Evolutionary conservation across 2,888 invertebrate genomes (phyloP), one percentile per base, ranked within the genome.

Genomic region (Chloroclysta siterata): DNA sequence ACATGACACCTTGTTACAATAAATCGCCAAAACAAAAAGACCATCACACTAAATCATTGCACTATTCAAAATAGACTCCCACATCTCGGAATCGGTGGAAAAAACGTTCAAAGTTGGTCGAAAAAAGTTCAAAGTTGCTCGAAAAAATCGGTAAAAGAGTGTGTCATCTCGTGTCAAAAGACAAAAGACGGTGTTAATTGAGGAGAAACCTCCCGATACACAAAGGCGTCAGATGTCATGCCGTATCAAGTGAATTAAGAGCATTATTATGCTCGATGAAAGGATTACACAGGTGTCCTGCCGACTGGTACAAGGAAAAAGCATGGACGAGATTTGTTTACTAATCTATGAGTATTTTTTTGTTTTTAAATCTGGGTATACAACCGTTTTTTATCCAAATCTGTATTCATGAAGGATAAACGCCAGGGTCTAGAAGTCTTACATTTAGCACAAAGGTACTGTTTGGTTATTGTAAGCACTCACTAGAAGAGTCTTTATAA

Each of bases 231-330:
- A 88, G 87, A 87, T 90, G 93, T 91, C 93, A 91, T 85, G 91
- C 87, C 84, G 82, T 90, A 92, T 92, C 92, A 92, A 87, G 83
- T 78, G 88, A 88, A 93, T 93, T 93, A 92, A 90, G 87, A 87
- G 81, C 83, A 89, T 87, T 51, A 93, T 92, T 92, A 92, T 93
- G 75, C 78, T 74, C 78, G 85, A 80, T 90, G 90, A 90, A 91
- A 89, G 90, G 92, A 87, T 92, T 91, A 91, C 90, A 93, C 92
- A 93, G 92, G 92, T 93, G 93, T 87, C 84, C 85, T 80, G 76
- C 66, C 68, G 73, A 66, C 68, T 70, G 72, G 74, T 80, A 73
- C 77, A 66, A 66, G 67, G 70, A 77, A 82, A 85, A 83, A 81
- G 71, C 61, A 65, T 59, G 69, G 65, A 66, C 65, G 68, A 72